Evolutionary conservation across 2,797 vertebrate genomes (phyloP).

Genomic region (Danio choprae): DNA sequence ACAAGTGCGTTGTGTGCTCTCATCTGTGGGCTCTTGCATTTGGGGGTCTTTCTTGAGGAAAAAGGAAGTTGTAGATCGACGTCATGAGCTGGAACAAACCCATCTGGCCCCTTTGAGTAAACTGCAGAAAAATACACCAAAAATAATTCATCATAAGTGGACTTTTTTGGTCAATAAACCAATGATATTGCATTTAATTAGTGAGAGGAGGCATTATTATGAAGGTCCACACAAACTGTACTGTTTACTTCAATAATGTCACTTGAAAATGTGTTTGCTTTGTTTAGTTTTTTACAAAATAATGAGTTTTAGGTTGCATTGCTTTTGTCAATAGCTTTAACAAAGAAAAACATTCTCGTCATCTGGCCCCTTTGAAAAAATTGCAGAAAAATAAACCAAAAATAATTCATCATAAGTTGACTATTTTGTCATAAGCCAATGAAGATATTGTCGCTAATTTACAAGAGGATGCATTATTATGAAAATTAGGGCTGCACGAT

Average conservation of each 20-base stretch:
- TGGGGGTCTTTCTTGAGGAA: constrained; percentile 70
- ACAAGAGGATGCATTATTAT: background rate
- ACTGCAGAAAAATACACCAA: constrained; percentile 62
- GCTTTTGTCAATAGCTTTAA: background rate
- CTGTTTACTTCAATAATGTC: background rate
- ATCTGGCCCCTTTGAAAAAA: constrained; percentile 73
- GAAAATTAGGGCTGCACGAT: background rate
- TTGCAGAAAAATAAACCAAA: constrained; percentile 60
- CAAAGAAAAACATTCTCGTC: too few relatives aligned
- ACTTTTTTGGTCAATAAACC: background rate
- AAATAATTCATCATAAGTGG: background rate
- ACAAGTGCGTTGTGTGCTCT: constrained; percentile 56
- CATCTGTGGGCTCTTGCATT: constrained; percentile 74
- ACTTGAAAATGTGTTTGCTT: too few relatives aligned
- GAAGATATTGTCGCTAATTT: background rate
- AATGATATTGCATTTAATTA: background rate
- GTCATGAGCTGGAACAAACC: constrained; percentile 78
- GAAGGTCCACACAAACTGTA: background rate
- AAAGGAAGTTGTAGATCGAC: constrained; percentile 76
- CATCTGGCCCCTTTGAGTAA: constrained; percentile 71
- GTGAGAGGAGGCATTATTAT: background rate
- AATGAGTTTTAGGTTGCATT: background rate
- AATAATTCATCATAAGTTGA: background rate
- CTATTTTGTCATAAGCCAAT: background rate
- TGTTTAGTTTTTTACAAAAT: too few relatives aligned